Evolutionary conservation across 2,113 vertebrate species (phyloP).

Genomic region (Himantopus leucocephalus): DNA sequence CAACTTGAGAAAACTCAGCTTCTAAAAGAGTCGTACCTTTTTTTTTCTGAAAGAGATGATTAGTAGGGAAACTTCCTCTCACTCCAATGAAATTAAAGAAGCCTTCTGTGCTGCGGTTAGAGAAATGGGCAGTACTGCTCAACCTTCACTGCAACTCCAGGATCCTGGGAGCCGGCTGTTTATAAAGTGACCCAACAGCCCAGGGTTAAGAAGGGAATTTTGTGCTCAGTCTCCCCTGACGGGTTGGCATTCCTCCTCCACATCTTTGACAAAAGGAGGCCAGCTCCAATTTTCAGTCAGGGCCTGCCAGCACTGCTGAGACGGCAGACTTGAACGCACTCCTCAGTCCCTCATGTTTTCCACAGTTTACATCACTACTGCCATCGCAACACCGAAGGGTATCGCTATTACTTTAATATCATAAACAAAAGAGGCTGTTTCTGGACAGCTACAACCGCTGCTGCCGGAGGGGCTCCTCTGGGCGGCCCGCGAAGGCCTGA

Average conservation of each 20-base stretch:
- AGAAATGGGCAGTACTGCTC: background rate
- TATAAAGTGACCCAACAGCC: background rate
- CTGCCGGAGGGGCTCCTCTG: background rate
- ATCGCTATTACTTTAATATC: too few relatives aligned
- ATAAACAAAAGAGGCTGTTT: background rate
- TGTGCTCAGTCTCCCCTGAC: background rate
- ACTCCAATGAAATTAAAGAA: background rate
- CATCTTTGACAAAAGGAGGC: background rate
- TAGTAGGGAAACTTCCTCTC: background rate
- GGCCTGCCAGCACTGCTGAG: background rate
- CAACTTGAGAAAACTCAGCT: background rate
- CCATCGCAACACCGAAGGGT: background rate
- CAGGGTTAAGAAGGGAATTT: too few relatives aligned
- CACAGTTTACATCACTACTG: background rate
- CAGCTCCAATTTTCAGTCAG: background rate
- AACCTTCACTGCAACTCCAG: background rate
- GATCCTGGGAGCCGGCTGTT: background rate
- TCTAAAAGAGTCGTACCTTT: background rate
- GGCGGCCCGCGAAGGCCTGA: background rate
- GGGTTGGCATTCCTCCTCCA: background rate
- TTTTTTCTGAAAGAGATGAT: background rate
- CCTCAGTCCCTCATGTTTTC: background rate
- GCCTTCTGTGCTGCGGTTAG: background rate
- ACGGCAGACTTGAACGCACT: accelerated
- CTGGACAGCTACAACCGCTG: background rate